Evolutionary conservation across 2,888 invertebrate genomes (phyloP).

Genomic region (Nephrotoma appendiculata): DNA sequence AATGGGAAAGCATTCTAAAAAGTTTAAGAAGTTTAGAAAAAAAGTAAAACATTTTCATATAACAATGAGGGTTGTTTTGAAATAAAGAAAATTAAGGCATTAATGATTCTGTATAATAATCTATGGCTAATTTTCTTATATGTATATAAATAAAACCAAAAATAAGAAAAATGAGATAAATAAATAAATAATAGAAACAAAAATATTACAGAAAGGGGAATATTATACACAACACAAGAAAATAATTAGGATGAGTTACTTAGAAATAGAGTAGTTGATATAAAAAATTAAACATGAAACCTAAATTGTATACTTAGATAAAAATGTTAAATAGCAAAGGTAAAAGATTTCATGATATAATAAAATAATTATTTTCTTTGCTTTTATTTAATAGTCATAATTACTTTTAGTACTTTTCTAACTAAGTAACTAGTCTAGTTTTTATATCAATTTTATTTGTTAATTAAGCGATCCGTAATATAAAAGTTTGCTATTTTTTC

Average conservation of each 20-base stretch:
- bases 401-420: neutral
- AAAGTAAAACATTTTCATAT: neutral
- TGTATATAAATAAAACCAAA: neutral
- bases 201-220: neutral
- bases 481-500: neutral
- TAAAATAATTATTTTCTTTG: neutral
- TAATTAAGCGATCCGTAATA: neutral
- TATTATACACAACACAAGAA: neutral
- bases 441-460: neutral
- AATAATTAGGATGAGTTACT: neutral
- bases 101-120: neutral
- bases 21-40: neutral
- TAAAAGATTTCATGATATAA: neutral
- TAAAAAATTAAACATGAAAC: neutral
- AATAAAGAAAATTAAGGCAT: neutral
- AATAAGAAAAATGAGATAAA: neutral
- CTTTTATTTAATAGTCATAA: neutral
- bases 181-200: neutral
- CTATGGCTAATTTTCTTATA: neutral
- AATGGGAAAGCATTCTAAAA: neutral
- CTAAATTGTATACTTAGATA: neutral
- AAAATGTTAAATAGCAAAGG: neutral
- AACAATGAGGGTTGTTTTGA: neutral
- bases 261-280: neutral
- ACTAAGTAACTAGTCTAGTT: neutral